Evolutionary conservation across 2,797 vertebrate species (phyloP).

Genomic region (Phaenicophaeus curvirostris): DNA sequence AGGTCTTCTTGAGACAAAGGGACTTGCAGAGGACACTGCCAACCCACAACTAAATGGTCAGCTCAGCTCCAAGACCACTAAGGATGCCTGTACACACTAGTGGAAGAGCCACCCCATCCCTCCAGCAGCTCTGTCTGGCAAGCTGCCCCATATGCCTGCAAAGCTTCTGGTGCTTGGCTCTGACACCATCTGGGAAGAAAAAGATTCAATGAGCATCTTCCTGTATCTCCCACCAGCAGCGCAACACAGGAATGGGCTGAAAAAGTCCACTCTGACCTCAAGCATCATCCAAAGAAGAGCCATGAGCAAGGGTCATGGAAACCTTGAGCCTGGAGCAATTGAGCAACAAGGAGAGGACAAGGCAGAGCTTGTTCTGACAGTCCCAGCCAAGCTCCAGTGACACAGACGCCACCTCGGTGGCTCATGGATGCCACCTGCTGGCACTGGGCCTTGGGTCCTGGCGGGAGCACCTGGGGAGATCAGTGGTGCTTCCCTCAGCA

Average conservation of each 20-base stretch:
- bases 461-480: neutral
- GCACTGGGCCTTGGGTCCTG: neutral
- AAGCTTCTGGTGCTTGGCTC: neutral
- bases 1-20: neutral
- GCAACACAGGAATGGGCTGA: neutral
- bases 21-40: neutral
- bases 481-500: rapidly evolving
- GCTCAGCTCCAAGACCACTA: rapidly evolving
- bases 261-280: rapidly evolving
- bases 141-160: neutral
- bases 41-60: neutral
- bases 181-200: neutral
- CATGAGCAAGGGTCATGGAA: neutral
- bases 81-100: neutral
- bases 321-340: neutral
- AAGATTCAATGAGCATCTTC: neutral
- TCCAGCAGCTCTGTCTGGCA: neutral
- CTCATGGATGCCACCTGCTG: constrained; percentile 54
- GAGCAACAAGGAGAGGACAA: neutral
- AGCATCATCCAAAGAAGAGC: neutral
- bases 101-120: neutral
- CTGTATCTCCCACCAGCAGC: neutral
- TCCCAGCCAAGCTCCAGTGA: neutral
- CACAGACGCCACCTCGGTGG: neutral
- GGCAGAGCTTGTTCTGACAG: rapidly evolving